These are phyloP conservation scores for Cyprinus carpio DNA, from an alignment of 2,113 vertebrate genomes.

Conservation along the genomic window DNA sequence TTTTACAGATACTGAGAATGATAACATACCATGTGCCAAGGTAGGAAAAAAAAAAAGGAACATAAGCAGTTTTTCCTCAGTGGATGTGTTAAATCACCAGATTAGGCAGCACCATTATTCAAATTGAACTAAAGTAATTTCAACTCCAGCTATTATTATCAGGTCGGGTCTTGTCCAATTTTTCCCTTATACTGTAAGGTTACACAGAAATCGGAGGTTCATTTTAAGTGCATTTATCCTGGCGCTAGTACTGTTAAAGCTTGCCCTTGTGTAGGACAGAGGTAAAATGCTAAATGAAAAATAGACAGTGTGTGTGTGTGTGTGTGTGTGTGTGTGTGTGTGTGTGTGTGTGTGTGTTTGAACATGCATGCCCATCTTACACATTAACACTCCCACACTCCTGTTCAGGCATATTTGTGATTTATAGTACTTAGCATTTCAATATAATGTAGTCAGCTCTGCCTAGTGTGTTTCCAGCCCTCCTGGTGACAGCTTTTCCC, in stretches of 20 bases:
- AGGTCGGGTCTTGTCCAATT: constrained; percentile 55
- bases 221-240: constrained; percentile 69
- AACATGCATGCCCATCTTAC: constrained; percentile 21
- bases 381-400: constrained; percentile 42
- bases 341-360: constrained; percentile 8
- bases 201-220: constrained; percentile 71
- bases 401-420: constrained; percentile 36
- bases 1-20: constrained; percentile 6
- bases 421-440: constrained; percentile 41
- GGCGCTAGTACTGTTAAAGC: constrained; percentile 61
- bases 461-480: constrained; percentile 34
- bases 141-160: constrained; percentile 62
- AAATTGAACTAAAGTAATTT: constrained; percentile 51
- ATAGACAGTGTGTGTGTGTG: neutral
- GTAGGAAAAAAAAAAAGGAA: neutral
- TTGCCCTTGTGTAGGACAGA: constrained; percentile 56
- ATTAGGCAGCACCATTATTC: constrained; percentile 35
- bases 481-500: constrained; percentile 40
- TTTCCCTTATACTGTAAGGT: constrained; percentile 66
- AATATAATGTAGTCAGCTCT: constrained; percentile 43
- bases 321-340: no score
- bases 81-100: neutral
- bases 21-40: neutral
- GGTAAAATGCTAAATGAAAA: constrained; percentile 40
- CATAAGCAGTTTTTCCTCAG: neutral